Conservation (phyloP, 1,140 invertebrate species). For the Araneus ventricosus region DNA sequence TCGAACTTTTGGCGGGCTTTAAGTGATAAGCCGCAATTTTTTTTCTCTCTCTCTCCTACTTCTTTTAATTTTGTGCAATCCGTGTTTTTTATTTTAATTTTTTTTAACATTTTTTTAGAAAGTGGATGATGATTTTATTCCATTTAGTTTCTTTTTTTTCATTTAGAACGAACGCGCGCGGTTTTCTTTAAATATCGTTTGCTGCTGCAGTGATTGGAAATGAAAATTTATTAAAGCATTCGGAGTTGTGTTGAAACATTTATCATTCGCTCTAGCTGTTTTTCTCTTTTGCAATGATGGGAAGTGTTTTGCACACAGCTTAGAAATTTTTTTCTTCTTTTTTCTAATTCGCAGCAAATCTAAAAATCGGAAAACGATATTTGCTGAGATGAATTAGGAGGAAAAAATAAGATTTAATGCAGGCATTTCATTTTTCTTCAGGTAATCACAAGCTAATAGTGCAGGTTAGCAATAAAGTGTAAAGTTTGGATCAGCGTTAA, state of each 20-base stretch:
- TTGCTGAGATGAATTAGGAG: background rate
- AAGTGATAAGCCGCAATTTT: slow-evolving; percentile 67
- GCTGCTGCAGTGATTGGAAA: slow-evolving; percentile 22
- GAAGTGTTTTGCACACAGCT: slow-evolving; percentile 4
- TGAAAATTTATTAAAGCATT: slow-evolving; percentile 38
- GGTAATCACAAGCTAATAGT: slow-evolving; percentile 9
- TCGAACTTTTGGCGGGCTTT: slow-evolving; percentile 49
- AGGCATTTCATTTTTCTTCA: background rate
- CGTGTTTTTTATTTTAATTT: slow-evolving; percentile 6
- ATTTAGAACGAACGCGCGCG: background rate
- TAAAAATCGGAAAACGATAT: slow-evolving; percentile 50
- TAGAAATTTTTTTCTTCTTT: background rate
- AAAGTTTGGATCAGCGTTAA: background rate
- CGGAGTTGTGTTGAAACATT: slow-evolving; percentile 19
- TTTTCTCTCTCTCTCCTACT: background rate
- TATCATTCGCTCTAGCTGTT: slow-evolving; percentile 13
- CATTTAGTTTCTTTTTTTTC: slow-evolving; percentile 49
- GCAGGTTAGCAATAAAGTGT: background rate
- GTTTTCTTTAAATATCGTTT: slow-evolving; percentile 48
- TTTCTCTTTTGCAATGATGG: slow-evolving; percentile 18
- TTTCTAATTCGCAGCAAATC: background rate
- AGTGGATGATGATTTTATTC: slow-evolving; percentile 68
- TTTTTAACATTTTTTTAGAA: background rate
- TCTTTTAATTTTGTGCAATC: background rate
- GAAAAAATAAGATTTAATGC: slow-evolving; percentile 12